Evolutionary conservation across 2,797 vertebrate genomes (phyloP), one percentile per base, ranked within the genome.

Genomic region (Rhincodon typus): DNA sequence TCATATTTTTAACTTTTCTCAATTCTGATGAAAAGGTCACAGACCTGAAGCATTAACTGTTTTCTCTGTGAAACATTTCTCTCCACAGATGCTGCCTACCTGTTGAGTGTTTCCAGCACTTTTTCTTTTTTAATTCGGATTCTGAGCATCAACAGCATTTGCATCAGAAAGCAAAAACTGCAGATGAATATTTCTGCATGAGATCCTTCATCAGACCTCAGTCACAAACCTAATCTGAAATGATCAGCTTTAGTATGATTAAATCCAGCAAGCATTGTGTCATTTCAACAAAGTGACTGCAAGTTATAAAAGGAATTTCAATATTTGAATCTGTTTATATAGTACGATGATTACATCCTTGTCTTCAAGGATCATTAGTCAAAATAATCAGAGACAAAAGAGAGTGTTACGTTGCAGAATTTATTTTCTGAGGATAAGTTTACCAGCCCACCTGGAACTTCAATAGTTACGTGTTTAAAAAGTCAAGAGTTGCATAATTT

Each of bases 401-500:
- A 77, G 70, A 46, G 42, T 53, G 46, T 94, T 74, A 74, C 46
- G 53, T 74, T 95, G 17, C 50, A 77, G 94, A 53, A 77, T 95
- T 95, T 95, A 95, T 95, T 95, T 95, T 95, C 94, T 57, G 94
- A 74, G 53, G 94, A 38, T 66, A 94, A 42, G 91, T 74, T 94
- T 94, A 94, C 42, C 94, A 94, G 94, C 94, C 94, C 46, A 77
- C 94, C 94, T 46, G 42, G 46, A 95, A 19, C 53, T 95, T 95
- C 70, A 57, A 74, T 77, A 95, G 42, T 95, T 95, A 74, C 50
- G 34, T 50, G 67, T 95, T 95, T 95, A 77, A 95, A 95, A 95
- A 95, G 94, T 74, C 62, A 95, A 95, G 46, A 50, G 94, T 95
- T 95, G 94, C 94, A 95, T 95, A 95, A 95, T 95, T 95, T 95